Conservation (phyloP, 1,140 invertebrate genomes). For the Cecropterus lyciades region DNA sequence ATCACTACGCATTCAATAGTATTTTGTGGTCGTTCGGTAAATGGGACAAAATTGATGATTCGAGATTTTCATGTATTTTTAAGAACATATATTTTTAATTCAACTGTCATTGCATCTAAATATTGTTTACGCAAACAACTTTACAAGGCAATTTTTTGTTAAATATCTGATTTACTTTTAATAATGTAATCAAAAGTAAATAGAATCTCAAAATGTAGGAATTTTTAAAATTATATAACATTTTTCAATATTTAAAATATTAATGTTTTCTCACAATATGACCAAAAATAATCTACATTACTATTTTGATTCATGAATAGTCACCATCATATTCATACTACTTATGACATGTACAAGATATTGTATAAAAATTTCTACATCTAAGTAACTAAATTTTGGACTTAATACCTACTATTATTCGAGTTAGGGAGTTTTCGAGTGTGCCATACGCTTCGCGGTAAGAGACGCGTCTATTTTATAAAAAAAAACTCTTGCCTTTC, state of each 20-base stretch:
- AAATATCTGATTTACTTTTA: no score
- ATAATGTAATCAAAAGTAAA: not conserved
- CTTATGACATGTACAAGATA: constrained; percentile 21
- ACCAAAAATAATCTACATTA: constrained; percentile 6
- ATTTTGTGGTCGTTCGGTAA: not conserved
- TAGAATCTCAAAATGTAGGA: constrained; percentile 18
- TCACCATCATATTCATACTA: constrained; percentile 1
- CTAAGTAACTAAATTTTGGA: constrained; percentile 22
- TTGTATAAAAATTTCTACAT: constrained; percentile 12
- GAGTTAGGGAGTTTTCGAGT: constrained; percentile 21
- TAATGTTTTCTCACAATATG: constrained; percentile 3
- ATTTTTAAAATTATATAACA: not conserved
- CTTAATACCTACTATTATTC: constrained; percentile 12
- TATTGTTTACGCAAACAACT: no score
- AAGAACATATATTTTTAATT: not conserved
- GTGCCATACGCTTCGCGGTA: constrained; percentile 25
- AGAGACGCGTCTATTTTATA: constrained; percentile 22
- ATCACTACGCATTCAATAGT: not conserved
- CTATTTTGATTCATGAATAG: not conserved
- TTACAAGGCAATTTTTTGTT: no score
- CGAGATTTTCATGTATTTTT: not conserved
- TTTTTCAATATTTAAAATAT: not conserved
- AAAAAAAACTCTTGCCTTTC: constrained; percentile 28
- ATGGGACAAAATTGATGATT: not conserved
- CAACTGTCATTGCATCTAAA: not conserved